These are phyloP conservation scores for Andinoacara biseriatus DNA, from an alignment of 2,113 vertebrate genomes.

Conservation along the genomic window DNA sequence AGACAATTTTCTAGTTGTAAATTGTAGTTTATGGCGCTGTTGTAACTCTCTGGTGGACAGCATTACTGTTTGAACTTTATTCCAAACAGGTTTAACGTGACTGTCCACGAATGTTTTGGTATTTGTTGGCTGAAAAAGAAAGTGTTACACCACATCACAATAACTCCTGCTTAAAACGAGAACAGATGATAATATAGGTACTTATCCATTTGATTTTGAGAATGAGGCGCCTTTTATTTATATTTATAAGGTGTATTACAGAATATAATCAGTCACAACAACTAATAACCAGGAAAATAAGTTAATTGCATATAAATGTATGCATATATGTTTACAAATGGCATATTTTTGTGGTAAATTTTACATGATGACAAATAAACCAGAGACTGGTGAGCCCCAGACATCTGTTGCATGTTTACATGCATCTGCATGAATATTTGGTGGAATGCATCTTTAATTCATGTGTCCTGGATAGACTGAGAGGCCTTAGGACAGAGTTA, in stretches of 20 bases:
- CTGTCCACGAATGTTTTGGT: not conserved
- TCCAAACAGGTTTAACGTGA: not conserved
- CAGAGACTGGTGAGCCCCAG: not conserved
- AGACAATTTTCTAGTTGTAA: not conserved
- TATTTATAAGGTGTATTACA: accelerated
- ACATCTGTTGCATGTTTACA: constrained; percentile 20
- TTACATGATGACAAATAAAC: constrained; percentile 13
- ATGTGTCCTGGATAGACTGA: constrained; percentile 30
- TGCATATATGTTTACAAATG: not conserved
- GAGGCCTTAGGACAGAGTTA: constrained; percentile 4
- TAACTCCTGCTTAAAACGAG: not conserved
- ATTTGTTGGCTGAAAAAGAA: not conserved
- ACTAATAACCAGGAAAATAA: accelerated
- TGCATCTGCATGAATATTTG: constrained; percentile 1
- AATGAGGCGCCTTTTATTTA: not conserved
- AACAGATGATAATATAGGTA: not conserved
- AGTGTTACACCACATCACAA: accelerated
- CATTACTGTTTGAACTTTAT: not conserved
- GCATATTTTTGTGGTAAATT: not conserved
- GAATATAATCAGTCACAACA: not conserved
- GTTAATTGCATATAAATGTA: accelerated
- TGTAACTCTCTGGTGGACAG: not conserved
- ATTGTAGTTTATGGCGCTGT: not conserved
- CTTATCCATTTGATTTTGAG: not conserved
- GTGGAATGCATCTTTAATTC: constrained; percentile 43